Conservation (phyloP, 2,888 invertebrate species). For the Drosophila borealis region DNA sequence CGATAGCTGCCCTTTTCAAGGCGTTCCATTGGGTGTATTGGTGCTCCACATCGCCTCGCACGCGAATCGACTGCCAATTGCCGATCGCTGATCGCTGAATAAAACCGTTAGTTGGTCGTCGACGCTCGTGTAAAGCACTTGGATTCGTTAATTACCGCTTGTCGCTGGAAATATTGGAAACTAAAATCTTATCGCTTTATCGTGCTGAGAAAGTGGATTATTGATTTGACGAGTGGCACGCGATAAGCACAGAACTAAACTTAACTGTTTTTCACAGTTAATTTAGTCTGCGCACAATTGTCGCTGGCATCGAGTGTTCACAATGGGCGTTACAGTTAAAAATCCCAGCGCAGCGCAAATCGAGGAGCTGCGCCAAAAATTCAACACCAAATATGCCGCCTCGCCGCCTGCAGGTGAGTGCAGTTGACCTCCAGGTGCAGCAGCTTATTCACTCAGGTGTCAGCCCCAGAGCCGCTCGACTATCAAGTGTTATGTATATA, state of each 20-base stretch:
- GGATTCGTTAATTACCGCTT: slow-evolving; percentile 17
- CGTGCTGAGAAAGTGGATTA: slow-evolving; percentile 61
- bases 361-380: slow-evolving; percentile 80
- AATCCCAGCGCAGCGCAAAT: slow-evolving; percentile 77
- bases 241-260: slow-evolving; percentile 46
- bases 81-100: slow-evolving; percentile 13
- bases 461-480: not conserved
- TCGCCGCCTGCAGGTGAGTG: slow-evolving; percentile 74
- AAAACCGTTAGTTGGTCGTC: slow-evolving; percentile 65
- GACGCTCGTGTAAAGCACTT: slow-evolving; percentile 50
- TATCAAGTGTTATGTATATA: slow-evolving; percentile 11
- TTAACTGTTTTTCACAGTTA: slow-evolving; percentile 33
- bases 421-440: slow-evolving; percentile 6
- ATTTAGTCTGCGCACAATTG: slow-evolving; percentile 42
- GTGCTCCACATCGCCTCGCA: slow-evolving; percentile 66
- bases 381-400: slow-evolving; percentile 79
- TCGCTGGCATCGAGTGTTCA: slow-evolving; percentile 20
- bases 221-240: slow-evolving; percentile 43
- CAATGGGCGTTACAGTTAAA: slow-evolving; percentile 72
- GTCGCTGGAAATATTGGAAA: slow-evolving; percentile 13
- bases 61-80: slow-evolving; percentile 47
- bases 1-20: slow-evolving; percentile 54
- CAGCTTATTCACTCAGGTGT: slow-evolving; percentile 9
- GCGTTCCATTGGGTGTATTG: slow-evolving; percentile 28
- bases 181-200: slow-evolving; percentile 61